Evolutionary conservation across 2,888 invertebrate species (phyloP), one percentile per base, ranked within the genome.

Genomic region (Synergus itoensis): DNA sequence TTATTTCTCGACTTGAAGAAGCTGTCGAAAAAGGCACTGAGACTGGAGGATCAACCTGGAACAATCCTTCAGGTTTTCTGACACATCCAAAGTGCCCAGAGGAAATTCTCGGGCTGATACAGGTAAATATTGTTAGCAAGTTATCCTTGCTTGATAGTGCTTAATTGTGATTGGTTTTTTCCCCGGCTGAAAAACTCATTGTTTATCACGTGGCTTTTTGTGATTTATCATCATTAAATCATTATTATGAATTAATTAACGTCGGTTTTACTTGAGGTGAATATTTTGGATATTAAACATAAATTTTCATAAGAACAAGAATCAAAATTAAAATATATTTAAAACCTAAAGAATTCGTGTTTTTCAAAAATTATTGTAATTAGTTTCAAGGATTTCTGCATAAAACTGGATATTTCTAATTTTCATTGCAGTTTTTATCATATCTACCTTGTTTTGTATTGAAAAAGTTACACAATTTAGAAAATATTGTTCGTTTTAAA

Each of bases 1-100:
- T 96, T 85, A 94, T 96, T 77, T 95, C 95, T 80, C 93, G 95
- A 62, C 91, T 96, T 82, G 96, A 96, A 90, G 95, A 95, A 84
- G 94, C 94, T 79, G 95, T 94, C 7, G 94, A 91, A 77, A 90
- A 87, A 48, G 90, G 90, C 45, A 89, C 90, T 48, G 90, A 90
- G 43, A 88, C 88, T 40, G 93, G 83, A 92, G 94, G 87, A 92
- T 93, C 84, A 84, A 92, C 85, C 91, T 94, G 85, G 94, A 94
- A 92, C 91, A 94, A 87, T 93, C 93, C 91, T 87, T 93, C 87
- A 90, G 93, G 83, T 92, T 94, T 92, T 93, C 94, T 89, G 93
- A 94, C 86, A 92, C 94, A 60, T 93, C 94, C 85, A 92, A 95
- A 88, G 93, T 94, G 84, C 89, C 93, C 84, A 88, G 93, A 82